Conservation (phyloP, 2,888 invertebrate genomes). For the Heteromurus nitidus region DNA sequence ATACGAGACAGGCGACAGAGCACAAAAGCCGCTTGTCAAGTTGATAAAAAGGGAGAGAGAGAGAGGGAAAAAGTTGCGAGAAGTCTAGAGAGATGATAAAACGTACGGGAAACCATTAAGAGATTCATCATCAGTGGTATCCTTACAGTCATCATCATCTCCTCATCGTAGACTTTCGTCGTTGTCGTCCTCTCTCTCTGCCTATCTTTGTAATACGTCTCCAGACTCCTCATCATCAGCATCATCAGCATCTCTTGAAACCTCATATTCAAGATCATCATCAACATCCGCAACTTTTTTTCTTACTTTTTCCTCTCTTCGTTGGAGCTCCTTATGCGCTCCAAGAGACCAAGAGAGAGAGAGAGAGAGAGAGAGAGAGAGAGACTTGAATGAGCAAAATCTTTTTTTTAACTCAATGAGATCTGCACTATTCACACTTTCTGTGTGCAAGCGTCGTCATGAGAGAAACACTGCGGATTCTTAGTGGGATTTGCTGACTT, state of each 20-base stretch:
- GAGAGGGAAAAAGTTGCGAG: too few species aligned
- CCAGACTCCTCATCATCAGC: conserved; percentile 54
- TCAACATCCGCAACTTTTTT: conserved; percentile 47
- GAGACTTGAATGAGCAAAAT: not conserved
- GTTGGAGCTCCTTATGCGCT: not conserved
- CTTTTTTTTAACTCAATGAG: too few species aligned
- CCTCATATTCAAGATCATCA: conserved; percentile 59
- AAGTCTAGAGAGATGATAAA: conserved; percentile 25
- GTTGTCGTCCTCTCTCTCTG: not conserved
- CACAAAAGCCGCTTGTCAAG: not conserved
- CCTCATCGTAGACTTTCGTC: not conserved
- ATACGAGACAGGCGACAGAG: not conserved
- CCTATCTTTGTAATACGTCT: conserved; percentile 20
- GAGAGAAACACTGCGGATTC: not conserved
- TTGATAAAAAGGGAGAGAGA: conserved; percentile 8
- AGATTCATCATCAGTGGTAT: conserved; percentile 48
- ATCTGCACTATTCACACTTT: too few species aligned
- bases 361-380: not conserved
- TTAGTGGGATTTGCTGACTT: conserved; percentile 17
- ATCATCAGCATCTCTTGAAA: conserved; percentile 36
- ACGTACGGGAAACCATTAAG: conserved; percentile 60
- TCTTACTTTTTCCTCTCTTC: conserved; percentile 20
- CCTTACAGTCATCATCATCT: conserved; percentile 15
- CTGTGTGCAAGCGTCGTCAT: too few species aligned
- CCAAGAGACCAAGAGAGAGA: not conserved